A percentile compares a stretch with the other conserved stretches of the same genome.
phyloP scores from a whole-genome alignment of 2,113 vertebrate genomes.

The Dascyllus trimaculatus region DNA sequence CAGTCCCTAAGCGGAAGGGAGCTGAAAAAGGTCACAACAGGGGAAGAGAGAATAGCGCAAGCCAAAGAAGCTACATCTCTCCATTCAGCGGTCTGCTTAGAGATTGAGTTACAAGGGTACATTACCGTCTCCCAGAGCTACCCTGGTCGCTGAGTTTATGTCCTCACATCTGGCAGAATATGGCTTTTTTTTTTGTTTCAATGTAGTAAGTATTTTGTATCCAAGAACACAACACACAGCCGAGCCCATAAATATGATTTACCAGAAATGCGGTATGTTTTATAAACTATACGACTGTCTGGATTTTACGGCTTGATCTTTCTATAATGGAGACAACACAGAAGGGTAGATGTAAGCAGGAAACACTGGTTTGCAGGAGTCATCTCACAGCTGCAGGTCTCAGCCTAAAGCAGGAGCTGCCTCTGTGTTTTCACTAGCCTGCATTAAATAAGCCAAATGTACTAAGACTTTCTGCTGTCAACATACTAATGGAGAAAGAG shows the following conservation, averaged over 20 bases:
- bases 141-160: conserved; percentile 29
- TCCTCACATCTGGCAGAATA: conserved; percentile 43
- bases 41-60: conserved; percentile 42
- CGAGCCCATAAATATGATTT: conserved; percentile 48
- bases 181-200: conserved; percentile 33
- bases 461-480: not conserved
- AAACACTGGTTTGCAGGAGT: conserved; percentile 8
- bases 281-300: conserved; percentile 27
- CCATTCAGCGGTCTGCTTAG: conserved; percentile 51
- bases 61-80: conserved; percentile 54
- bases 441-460: conserved; percentile 37
- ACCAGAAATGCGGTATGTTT: conserved; percentile 33
- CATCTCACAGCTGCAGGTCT: conserved; percentile 15
- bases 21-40: conserved; percentile 65
- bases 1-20: conserved; percentile 40
- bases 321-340: conserved; percentile 49
- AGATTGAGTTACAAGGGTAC: conserved; percentile 69
- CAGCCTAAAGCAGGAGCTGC: conserved; percentile 19
- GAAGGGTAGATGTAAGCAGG: conserved; percentile 28
- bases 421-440: conserved; percentile 34
- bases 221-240: not conserved
- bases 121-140: conserved; percentile 70
- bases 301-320: conserved; percentile 19
- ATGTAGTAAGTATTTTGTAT: conserved; percentile 29
- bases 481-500: conserved; percentile 14